A percentile compares a stretch with the other conserved stretches of the same genome.
Conservation (phyloP, 2,113 vertebrate genomes). For the Odontophorus gujanensis region DNA sequence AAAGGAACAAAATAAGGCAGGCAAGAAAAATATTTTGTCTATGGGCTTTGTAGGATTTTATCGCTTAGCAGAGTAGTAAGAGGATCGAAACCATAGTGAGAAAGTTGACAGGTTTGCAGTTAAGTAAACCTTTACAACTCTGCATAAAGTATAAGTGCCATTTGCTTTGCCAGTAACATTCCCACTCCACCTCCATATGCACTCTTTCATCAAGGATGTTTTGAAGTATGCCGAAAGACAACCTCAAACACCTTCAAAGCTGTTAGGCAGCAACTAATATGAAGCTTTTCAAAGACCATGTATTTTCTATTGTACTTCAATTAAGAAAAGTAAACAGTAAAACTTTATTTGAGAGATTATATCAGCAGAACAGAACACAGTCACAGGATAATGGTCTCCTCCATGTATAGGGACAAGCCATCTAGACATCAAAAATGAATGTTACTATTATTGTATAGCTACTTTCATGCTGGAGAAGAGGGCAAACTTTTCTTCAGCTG, state of each 20-base stretch:
- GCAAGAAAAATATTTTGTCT: not conserved
- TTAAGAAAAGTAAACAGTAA: constrained; percentile 66
- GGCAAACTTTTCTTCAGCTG: constrained; percentile 38
- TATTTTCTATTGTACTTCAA: constrained; percentile 53
- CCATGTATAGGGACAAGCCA: constrained; percentile 21
- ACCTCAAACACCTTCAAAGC: constrained; percentile 60
- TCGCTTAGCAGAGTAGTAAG: not conserved
- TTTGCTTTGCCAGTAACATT: not conserved
- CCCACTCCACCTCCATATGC: not conserved
- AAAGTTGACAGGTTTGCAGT: not conserved
- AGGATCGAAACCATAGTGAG: not conserved
- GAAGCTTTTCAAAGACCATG: constrained; percentile 9
- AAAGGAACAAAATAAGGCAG: not conserved
- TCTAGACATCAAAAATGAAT: constrained; percentile 4
- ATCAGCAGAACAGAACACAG: constrained; percentile 46
- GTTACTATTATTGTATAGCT: not conserved
- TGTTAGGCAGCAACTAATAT: constrained; percentile 28
- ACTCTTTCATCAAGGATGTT: constrained; percentile 37
- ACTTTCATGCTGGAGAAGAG: not conserved
- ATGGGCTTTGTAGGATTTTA: not conserved
- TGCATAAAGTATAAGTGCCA: not conserved
- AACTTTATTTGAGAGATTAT: constrained; percentile 63
- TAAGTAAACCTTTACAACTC: constrained; percentile 16
- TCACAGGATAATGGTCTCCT: constrained; percentile 30
- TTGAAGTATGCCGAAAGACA: constrained; percentile 62